A percentile compares a stretch with the other conserved stretches of the same genome.
Conservation (phyloP, 2,113 vertebrate genomes). For the Bettongia penicillata region DNA sequence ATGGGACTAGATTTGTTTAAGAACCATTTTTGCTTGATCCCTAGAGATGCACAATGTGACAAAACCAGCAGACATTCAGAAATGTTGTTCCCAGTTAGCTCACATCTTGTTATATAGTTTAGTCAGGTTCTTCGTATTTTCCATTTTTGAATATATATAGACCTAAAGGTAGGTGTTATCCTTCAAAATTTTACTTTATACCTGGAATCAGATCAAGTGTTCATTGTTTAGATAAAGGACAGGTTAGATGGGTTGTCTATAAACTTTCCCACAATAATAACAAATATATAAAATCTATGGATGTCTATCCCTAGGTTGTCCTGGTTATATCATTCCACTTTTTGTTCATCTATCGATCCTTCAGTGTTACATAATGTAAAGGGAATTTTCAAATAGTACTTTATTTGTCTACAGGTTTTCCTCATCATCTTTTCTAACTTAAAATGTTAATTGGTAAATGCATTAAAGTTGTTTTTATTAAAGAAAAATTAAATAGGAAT, state of each 20-base stretch:
- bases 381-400: slow-evolving; percentile 38
- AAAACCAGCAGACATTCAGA: slow-evolving; percentile 32
- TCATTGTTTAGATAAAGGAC: slow-evolving; percentile 14
- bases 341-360: not conserved
- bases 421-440: slow-evolving; percentile 19
- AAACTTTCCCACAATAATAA: not conserved
- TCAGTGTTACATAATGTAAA: slow-evolving; percentile 9
- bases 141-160: slow-evolving; percentile 21
- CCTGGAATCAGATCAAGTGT: slow-evolving; percentile 14
- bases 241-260: not conserved
- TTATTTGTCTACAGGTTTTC: slow-evolving; percentile 49
- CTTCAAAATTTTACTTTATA: slow-evolving; percentile 18
- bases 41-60: slow-evolving; percentile 25
- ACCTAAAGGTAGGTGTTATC: not conserved
- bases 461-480: slow-evolving; percentile 23
- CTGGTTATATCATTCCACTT: not conserved
- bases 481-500: slow-evolving; percentile 25
- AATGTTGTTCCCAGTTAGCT: slow-evolving; percentile 33
- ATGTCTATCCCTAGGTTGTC: not conserved
- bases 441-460: not conserved
- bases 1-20: not conserved
- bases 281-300: not conserved
- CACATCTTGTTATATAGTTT: slow-evolving; percentile 32
- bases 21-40: slow-evolving; percentile 45
- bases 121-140: slow-evolving; percentile 40